Base-by-base conservation (phyloP, 1,140 invertebrate genomes). In the Bombus polaris region DNA sequence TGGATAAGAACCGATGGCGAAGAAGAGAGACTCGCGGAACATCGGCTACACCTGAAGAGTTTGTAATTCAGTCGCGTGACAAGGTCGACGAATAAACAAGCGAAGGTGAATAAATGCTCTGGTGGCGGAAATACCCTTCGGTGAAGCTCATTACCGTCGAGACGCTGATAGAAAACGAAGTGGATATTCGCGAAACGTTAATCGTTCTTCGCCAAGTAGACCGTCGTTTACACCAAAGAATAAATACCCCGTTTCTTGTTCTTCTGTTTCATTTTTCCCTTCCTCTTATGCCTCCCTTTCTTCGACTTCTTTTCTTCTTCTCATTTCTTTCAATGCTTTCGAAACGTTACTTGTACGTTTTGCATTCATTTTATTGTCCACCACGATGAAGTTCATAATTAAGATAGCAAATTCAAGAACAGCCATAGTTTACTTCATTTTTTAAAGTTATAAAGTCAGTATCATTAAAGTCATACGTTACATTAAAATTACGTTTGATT, bases 1-100 rank as follows among this genome's bases (percentile, higher is more conserved):
- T 35, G 83, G 66, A 89, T 76, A 72, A 81, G 73, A 59, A 65
- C 82, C 81, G 74, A 77, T 57, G 39, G 10, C 77, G 75, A 47
- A 62, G 65, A 53, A 59, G 57, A 59, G 70, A 32, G 53, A 53
- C n/a, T 66, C 65, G 57, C 76, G 57, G 47, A 81, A 89, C 86
- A 79, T 70, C 74, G 81, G 12, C 57, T 47, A 57, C 65, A 18
- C n/a, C 75, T 42, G 44, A 72, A 81, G 70, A 39, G 83, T 66
- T 66, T 62, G 68, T n/a, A 80, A 73, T 85, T 68, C 57, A 81
- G 70, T 62, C 59, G 59, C 78, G 70, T 59, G 83, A 85, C 70
- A 80, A 47, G 39, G 47, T 42, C 13, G 44, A 62, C 73, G 81
- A 65, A 53, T 6, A 28, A 83, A 47, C 57, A 22, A 15, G 18